phyloP scores from a whole-genome alignment of 2,888 invertebrate genomes.

The Lepidocyrtoides sp. region DNA sequence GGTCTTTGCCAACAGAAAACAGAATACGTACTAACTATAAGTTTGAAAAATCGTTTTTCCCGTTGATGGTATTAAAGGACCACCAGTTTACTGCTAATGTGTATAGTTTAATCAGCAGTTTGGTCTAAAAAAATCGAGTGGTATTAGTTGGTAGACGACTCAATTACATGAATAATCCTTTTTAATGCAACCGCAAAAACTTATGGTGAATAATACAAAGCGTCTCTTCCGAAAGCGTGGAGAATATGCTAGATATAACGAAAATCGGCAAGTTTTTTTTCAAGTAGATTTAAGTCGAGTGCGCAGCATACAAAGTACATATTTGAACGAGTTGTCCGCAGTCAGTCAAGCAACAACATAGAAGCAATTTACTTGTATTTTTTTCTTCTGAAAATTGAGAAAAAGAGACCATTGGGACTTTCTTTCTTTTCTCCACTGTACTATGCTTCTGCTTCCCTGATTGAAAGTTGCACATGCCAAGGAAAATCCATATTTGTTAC shows the following conservation, averaged over 20 bases:
- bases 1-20: too few species aligned
- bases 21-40: too few species aligned
- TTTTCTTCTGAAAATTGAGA: background rate
- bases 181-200: background rate
- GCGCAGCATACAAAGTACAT: too few species aligned
- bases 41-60: too few species aligned
- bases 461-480: background rate
- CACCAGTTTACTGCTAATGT: background rate
- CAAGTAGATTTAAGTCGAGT: too few species aligned
- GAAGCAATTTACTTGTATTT: background rate
- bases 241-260: too few species aligned
- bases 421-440: background rate
- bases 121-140: background rate
- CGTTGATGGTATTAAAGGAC: too few species aligned
- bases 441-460: background rate
- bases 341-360: background rate
- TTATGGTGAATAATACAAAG: background rate
- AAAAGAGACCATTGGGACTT: background rate
- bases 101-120: background rate
- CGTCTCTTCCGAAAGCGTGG: background rate
- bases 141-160: background rate
- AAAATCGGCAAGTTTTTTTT: too few species aligned
- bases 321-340: background rate
- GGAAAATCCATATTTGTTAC: background rate
- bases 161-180: slow-evolving; percentile 45